These are phyloP conservation scores for Synodontis membranacea DNA, from an alignment of 2,113 vertebrate species.

Conservation along the genomic window DNA sequence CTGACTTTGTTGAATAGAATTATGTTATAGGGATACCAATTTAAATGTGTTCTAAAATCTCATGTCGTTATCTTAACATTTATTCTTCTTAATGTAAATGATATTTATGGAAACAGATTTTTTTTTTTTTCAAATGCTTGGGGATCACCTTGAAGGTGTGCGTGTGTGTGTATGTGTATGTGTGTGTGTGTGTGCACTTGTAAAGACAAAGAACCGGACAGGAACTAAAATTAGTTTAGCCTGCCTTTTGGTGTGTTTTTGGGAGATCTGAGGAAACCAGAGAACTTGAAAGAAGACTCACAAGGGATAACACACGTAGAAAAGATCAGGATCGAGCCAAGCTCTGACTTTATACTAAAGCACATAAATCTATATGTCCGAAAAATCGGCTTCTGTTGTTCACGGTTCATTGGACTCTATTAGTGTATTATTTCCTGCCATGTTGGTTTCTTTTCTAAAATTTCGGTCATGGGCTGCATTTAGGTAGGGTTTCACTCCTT, in stretches of 20 bases:
- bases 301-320: background rate
- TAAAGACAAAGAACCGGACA: background rate
- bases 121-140: background rate
- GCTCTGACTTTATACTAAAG: background rate
- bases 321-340: background rate
- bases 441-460: background rate
- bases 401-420: background rate
- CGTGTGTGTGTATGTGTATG: background rate
- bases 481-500: background rate
- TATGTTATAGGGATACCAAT: background rate
- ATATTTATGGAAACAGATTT: background rate
- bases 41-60: background rate
- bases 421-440: background rate
- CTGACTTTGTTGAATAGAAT: background rate
- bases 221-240: background rate
- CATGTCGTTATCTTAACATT: background rate
- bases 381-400: background rate
- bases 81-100: background rate
- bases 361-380: background rate
- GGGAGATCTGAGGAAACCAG: background rate
- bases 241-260: background rate
- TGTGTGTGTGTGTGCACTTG: background rate
- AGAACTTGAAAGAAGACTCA: background rate
- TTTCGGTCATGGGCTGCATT: background rate
- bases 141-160: background rate